These are phyloP conservation scores for Chalcosyrphus nemorum DNA, from an alignment of 2,888 invertebrate species.

Conservation along the genomic window DNA sequence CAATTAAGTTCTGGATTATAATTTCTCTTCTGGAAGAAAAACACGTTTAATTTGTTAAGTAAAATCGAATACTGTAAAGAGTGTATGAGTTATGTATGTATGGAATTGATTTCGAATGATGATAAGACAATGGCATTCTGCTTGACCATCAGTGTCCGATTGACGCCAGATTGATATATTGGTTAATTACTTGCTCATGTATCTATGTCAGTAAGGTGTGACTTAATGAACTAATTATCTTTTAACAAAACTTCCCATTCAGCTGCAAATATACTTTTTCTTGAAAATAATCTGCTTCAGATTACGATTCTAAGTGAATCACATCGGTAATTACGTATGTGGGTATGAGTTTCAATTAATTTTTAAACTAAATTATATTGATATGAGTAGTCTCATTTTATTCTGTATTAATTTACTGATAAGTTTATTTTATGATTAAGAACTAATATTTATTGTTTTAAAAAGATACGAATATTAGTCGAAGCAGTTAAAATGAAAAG, in stretches of 20 bases:
- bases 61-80: too few species aligned
- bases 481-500: too few species aligned
- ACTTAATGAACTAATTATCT: background rate
- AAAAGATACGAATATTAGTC: too few species aligned
- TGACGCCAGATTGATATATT: background rate
- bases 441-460: background rate
- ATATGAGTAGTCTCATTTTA: too few species aligned
- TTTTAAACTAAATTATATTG: too few species aligned
- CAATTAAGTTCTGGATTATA: constrained; percentile 9
- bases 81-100: too few species aligned
- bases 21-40: background rate
- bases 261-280: background rate
- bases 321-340: too few species aligned
- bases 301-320: too few species aligned
- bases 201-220: background rate
- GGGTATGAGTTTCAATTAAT: too few species aligned
- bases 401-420: background rate
- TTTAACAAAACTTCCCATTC: background rate
- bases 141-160: background rate
- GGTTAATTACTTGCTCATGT: background rate
- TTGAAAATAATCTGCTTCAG: background rate
- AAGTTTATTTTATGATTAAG: background rate
- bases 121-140: too few species aligned
- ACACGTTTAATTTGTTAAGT: background rate
- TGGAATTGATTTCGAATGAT: background rate